These are phyloP conservation scores for Cepphus grylle DNA, from an alignment of 2,113 vertebrate genomes.

Conservation along the genomic window DNA sequence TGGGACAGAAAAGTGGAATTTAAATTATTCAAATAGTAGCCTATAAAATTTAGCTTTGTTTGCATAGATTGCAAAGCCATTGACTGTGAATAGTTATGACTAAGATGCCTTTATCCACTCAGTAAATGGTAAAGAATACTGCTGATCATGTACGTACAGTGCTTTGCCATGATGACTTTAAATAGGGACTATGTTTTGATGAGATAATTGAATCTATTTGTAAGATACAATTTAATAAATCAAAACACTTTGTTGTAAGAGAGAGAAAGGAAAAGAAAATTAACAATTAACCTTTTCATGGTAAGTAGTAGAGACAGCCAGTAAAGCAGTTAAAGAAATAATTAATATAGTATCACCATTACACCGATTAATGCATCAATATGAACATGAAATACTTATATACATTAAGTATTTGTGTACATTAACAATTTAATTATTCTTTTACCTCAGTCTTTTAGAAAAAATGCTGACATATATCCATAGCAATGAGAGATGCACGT, in stretches of 20 bases:
- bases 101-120: background rate
- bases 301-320: background rate
- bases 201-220: background rate
- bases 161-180: background rate
- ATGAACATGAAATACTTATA: background rate
- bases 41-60: background rate
- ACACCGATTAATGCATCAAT: background rate
- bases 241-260: background rate
- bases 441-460: background rate
- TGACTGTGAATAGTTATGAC: background rate
- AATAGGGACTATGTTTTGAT: background rate
- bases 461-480: background rate
- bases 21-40: background rate
- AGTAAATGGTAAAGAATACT: background rate
- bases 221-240: background rate
- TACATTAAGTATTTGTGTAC: background rate
- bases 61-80: background rate
- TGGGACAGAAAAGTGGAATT: background rate
- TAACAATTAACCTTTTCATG: background rate
- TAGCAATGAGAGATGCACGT: background rate
- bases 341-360: background rate
- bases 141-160: background rate
- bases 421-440: background rate
- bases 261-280: background rate
- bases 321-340: background rate